Evolutionary conservation across 2,113 vertebrate species (phyloP).

Genomic region (Pongo abelii): DNA sequence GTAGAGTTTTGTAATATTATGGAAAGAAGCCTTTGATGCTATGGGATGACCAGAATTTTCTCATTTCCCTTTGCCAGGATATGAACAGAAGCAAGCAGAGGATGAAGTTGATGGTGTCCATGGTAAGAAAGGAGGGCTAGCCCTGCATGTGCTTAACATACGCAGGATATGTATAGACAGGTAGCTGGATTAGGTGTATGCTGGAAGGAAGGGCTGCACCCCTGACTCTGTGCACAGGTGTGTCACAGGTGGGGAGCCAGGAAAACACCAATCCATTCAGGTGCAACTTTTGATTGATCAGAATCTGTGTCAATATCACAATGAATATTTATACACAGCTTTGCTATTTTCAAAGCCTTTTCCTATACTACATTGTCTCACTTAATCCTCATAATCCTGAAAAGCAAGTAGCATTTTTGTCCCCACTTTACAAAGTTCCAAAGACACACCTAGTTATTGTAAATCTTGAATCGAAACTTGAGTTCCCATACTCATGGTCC

Average conservation of each 20-base stretch:
- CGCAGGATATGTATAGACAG: not conserved
- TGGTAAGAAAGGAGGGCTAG: not conserved
- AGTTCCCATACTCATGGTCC: not conserved
- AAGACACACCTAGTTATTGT: not conserved
- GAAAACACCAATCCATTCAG: not conserved
- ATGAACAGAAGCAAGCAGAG: not conserved
- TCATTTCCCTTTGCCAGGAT: not conserved
- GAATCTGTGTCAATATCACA: constrained; percentile 12
- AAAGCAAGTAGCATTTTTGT: not conserved
- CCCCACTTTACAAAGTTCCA: constrained; percentile 13
- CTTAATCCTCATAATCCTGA: not conserved
- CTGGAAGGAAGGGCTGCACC: not conserved
- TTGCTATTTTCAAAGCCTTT: constrained; percentile 31
- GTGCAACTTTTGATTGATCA: constrained; percentile 9
- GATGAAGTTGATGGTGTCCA: not conserved
- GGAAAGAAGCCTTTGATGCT: not conserved
- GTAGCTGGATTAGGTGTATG: not conserved
- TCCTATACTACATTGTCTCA: not conserved
- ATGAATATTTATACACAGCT: constrained; percentile 33
- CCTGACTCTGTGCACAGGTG: not conserved
- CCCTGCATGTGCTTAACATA: not conserved
- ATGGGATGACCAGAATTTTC: not conserved
- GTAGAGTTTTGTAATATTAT: not conserved
- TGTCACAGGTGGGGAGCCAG: not conserved
- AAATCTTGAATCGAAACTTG: not conserved